Base-by-base conservation (phyloP, 2,113 vertebrate species). In the Pomatostomus ruficeps region DNA sequence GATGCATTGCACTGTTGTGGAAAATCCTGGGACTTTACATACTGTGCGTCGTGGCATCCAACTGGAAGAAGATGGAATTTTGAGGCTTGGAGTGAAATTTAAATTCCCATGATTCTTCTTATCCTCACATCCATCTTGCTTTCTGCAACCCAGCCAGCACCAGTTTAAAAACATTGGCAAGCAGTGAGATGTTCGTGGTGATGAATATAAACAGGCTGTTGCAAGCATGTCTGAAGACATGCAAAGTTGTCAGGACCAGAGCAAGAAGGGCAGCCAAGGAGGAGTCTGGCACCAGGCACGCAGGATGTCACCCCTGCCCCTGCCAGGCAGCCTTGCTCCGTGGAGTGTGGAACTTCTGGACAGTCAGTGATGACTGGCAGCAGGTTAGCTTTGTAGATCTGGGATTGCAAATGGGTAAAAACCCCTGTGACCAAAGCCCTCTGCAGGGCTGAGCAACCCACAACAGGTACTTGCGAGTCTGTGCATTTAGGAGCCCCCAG, bases 161-260 rank as follows among this genome's bases (percentile, higher is more conserved):
- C 85, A 85, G 82, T 92, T 85, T 70, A 52, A 90, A 94, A 96
- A 90, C 75, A 92, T 74, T 97, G 95, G 94, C 94, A 74, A 80
- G 75, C 59, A 38, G 24, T 0, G 1, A 73, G 62, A 76, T 43
- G 61, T 52, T 95, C 51, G 11, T 91, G 81, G 70, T 65, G 78
- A 78, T 57, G 73, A 93, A 74, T 84, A 63, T 67, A 96, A 96
- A 95, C 83, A 95, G 68, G 36, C 89, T 95, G 91, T 92, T 86
- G 72, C 91, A 92, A 91, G 74, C 68, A 52, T 26, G 31, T 55
- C 80, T 92, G 76, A 59, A 89, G 92, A 77, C 76, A 91, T 86
- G 80, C 72, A 74, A 9, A 67, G 83, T 28, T 87, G 85, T 86
- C 57, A 70, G 58, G 55, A 80, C 12, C 59, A 55, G 61, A 68